Conservation (phyloP, 2,888 invertebrate genomes). For the Mechanitis messenoides region DNA sequence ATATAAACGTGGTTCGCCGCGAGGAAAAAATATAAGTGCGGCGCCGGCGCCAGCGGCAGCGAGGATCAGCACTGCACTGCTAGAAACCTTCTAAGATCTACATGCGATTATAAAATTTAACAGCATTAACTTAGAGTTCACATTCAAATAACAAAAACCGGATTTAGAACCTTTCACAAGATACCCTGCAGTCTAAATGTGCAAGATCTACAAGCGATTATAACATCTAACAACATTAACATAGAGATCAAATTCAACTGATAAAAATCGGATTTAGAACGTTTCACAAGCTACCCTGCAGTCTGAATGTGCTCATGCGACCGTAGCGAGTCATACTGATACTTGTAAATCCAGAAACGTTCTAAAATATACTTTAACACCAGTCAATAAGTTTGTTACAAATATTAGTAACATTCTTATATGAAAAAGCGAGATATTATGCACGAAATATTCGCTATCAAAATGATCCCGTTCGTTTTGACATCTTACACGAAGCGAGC, state of each 20-base stretch:
- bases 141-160: constrained; percentile 27
- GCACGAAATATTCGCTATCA: constrained; percentile 62
- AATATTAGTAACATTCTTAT: constrained; percentile 42
- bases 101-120: constrained; percentile 42
- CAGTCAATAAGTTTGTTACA: constrained; percentile 49
- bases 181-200: constrained; percentile 56
- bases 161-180: constrained; percentile 46
- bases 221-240: constrained; percentile 31
- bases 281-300: constrained; percentile 39
- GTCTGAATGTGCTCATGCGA: constrained; percentile 72
- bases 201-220: constrained; percentile 27
- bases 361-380: constrained; percentile 57
- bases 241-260: constrained; percentile 38
- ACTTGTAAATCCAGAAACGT: constrained; percentile 54
- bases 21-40: constrained; percentile 70
- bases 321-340: constrained; percentile 73
- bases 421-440: constrained; percentile 45
- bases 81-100: constrained; percentile 37
- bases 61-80: constrained; percentile 61
- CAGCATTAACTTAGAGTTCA: constrained; percentile 32
- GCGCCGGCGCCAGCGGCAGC: constrained; percentile 58
- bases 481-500: constrained; percentile 59
- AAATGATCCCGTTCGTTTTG: constrained; percentile 63
- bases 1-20: constrained; percentile 57
- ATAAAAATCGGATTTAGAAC: constrained; percentile 39